Conservation (phyloP, 1,140 invertebrate genomes). For the Drosophila kikkawai region DNA sequence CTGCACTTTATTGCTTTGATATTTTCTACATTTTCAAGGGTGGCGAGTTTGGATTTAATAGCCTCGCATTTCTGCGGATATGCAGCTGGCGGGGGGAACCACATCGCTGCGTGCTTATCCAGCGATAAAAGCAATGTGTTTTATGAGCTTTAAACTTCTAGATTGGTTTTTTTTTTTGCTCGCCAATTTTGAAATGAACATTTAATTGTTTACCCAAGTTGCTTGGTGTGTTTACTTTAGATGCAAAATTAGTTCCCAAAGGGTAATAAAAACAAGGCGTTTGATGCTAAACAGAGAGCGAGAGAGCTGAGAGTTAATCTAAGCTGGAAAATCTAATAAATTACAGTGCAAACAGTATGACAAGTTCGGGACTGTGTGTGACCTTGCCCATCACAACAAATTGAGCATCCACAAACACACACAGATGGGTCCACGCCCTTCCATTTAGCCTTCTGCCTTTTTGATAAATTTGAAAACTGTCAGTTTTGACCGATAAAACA, state of each 20-base stretch:
- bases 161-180: conserved; percentile 46
- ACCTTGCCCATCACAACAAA: conserved; percentile 63
- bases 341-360: conserved; percentile 52
- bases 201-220: conserved; percentile 66
- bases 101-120: conserved; percentile 38
- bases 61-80: conserved; percentile 16
- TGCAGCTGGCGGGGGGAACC: conserved; percentile 20
- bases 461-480: conserved; percentile 81
- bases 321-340: conserved; percentile 53
- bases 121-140: conserved; percentile 51
- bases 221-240: conserved; percentile 37
- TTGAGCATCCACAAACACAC: conserved; percentile 14
- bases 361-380: conserved; percentile 48
- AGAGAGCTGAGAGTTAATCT: neutral
- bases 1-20: conserved; percentile 59
- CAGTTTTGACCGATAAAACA: conserved; percentile 65
- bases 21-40: conserved; percentile 26
- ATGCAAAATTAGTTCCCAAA: conserved; percentile 43
- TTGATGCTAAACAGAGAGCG: conserved; percentile 39
- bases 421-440: conserved; percentile 47
- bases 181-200: conserved; percentile 45
- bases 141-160: conserved; percentile 55
- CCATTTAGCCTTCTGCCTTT: conserved; percentile 22
- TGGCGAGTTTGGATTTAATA: conserved; percentile 9
- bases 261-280: conserved; percentile 46